Base-by-base conservation (phyloP, 2,113 vertebrate species). In the Galemys pyrenaicus region DNA sequence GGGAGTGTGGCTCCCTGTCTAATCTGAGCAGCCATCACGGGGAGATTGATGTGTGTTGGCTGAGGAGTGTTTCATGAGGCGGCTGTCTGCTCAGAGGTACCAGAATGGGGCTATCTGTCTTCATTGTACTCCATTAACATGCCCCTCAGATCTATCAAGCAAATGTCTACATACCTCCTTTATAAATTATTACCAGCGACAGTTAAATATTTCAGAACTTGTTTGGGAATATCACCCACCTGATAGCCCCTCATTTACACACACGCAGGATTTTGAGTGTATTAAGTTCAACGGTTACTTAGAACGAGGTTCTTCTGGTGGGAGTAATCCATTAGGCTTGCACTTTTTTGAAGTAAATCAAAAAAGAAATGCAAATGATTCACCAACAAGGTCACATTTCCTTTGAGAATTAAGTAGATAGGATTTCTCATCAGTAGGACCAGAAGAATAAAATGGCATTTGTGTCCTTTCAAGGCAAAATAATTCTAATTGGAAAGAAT, bases 111-210 rank as follows among this genome's bases (percentile, higher is more conserved):
- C 97, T 96, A 98, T 98, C 98, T 98, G 94, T 99, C 98, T 99
- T 98, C 98, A 98, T 98, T 98, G 96, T 90, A 94, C 93, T 96
- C 97, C 96, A 98, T 98, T 98, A 99, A 98, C 92, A 97, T 98
- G 97, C 96, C 96, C 94, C 97, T 97, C 97, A 97, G 97, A 98
- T 98, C 95, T 97, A 97, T 97, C 97, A 98, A 89, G 93, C 65
- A 97, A 98, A 98, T 93, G 94, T 97, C 97, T 97, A 51, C 94
- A 95, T 79, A 92, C 65, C 70, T 95, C 85, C 83, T 97, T 97
- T 97, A 98, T 97, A 98, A 98, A 97, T 98, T 98, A 98, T 98
- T 98, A 97, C 91, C 35, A 95, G 75, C 10, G 87, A 96, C 96
- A 96, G 84, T 98, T 98, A 98, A 97, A 98, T 98, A 97, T 97